Percentiles rank a stretch among this genome's conserved stretches.
phyloP scores from a whole-genome alignment of 2,113 vertebrate species.

The Junco hyemalis region DNA sequence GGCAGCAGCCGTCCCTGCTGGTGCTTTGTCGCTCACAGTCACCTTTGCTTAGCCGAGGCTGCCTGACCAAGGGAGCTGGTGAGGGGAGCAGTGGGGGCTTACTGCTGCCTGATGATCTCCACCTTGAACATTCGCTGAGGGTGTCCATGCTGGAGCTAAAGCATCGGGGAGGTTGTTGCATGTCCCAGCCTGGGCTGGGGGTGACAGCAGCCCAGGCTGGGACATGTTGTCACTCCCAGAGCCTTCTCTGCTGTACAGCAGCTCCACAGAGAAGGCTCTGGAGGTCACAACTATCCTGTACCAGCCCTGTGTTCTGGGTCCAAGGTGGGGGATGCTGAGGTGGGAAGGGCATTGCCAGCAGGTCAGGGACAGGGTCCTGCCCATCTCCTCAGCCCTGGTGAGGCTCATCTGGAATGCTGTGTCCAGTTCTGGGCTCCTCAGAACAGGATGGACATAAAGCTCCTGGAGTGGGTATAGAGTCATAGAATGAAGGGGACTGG shows the following conservation, averaged over 20 bases:
- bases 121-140: too few species aligned
- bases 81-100: background rate
- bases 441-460: background rate
- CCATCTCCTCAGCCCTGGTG: too few species aligned
- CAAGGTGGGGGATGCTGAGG: background rate
- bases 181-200: background rate
- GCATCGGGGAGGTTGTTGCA: background rate
- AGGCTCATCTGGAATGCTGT: background rate
- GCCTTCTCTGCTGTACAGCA: background rate
- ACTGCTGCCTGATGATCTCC: background rate
- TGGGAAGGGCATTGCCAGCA: background rate
- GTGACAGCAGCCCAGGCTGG: background rate
- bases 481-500: background rate
- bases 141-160: background rate
- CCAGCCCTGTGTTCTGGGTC: background rate
- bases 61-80: background rate
- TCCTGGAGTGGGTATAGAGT: background rate
- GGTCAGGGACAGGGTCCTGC: background rate
- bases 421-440: background rate
- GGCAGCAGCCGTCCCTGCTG: background rate
- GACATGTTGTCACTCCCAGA: too few species aligned
- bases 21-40: fast-evolving
- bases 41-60: too few species aligned
- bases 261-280: background rate
- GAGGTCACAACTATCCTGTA: background rate